Evolutionary conservation across 2,797 vertebrate genomes (phyloP), one percentile per base, ranked within the genome.

Genomic region (Pelodytes ibericus): DNA sequence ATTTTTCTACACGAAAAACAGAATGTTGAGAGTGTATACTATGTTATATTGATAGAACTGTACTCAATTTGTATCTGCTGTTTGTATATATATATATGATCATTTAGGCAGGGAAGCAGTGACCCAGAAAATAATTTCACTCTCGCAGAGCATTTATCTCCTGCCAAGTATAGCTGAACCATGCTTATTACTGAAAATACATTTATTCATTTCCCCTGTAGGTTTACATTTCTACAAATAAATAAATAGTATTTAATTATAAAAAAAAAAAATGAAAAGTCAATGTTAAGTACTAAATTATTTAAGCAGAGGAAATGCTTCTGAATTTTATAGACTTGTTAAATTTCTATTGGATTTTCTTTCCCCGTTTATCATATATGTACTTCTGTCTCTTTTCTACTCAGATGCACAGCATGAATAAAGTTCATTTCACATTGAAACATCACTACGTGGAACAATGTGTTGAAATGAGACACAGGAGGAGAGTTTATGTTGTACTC

Each of bases 201-300:
- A 90, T 80, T 78, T 67, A 83, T 86, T 84, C 71, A 44, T 59
- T 33, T 70, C 27, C 85, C 86, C 84, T 77, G 75, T 57, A 86
- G 88, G 49, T 69, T 79, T 0, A 16, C 80, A 88, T 86, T 85
- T 84, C 71, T 81, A 80, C 53, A 81, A 75, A 81, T 76, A 57
- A 83, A 87, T 89, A 93, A 91, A 93, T 82, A 88, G 74, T 84
- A 90, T 92, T 94, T 93, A 88, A 88, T 90, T 94, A 93, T 93
- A 91, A 96, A 96, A 95, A 88, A 95, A 91, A 96, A 96, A 95
- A 88, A 95, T 94, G 93, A 91, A 95, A 91, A 91, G 85, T 81
- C 83, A 85, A 82, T 87, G 85, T 90, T 90, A 89, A 80, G 79
- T 72, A 78, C 82, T 97, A 89, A 94, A 95, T 95, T 95, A 96